These are phyloP conservation scores for Patella ulyssiponensis DNA, from an alignment of 2,888 invertebrate species.

Conservation along the genomic window DNA sequence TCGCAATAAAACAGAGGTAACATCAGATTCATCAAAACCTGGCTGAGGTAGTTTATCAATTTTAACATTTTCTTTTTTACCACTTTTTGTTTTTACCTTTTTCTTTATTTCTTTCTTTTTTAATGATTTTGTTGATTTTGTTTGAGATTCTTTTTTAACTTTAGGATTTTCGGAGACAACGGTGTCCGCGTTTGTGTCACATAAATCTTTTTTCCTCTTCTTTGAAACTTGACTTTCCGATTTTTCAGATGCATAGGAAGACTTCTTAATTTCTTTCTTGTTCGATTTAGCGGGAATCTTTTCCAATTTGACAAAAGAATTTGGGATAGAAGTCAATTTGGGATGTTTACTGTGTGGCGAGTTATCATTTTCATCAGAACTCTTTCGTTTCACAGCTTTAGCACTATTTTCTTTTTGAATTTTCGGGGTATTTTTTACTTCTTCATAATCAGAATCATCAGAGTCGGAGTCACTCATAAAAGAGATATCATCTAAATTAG, in stretches of 20 bases:
- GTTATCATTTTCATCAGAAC: not conserved
- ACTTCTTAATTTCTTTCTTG: not conserved
- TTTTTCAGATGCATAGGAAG: not conserved
- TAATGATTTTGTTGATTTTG: not conserved
- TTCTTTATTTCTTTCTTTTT: not conserved
- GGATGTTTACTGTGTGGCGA: not conserved
- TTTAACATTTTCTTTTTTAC: conserved; percentile 3
- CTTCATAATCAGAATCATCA: conserved; percentile 31
- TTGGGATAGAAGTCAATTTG: not conserved
- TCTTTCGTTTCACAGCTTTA: not conserved
- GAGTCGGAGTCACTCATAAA: conserved; percentile 16
- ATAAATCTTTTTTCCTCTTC: not conserved
- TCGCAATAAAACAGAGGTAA: conserved; percentile 44
- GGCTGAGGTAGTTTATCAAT: not conserved
- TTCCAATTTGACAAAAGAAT: not conserved
- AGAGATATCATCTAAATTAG: too few relatives aligned
- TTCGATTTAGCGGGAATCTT: not conserved
- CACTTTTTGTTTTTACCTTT: not conserved
- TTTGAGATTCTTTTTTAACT: not conserved
- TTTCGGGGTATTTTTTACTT: not conserved
- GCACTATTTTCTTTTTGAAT: too few relatives aligned
- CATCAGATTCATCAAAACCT: conserved; percentile 43
- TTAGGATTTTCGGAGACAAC: conserved; percentile 10
- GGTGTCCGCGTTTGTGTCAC: not conserved
- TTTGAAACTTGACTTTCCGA: not conserved